Evolutionary conservation across 2,888 invertebrate genomes (phyloP).

Genomic region (Phytoseiulus persimilis): DNA sequence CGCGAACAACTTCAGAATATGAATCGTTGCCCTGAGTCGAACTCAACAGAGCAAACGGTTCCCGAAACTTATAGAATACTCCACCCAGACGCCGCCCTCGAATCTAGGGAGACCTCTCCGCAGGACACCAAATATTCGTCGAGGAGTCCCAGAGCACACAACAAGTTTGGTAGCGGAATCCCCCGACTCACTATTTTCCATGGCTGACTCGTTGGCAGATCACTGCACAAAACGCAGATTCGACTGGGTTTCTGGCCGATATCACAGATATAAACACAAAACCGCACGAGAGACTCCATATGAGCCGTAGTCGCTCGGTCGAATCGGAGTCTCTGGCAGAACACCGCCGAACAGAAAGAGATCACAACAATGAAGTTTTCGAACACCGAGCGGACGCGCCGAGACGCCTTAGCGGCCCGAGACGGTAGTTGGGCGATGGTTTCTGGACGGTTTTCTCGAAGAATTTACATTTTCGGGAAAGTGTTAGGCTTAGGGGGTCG

Average conservation of each 20-base stretch:
- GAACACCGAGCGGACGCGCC: neutral
- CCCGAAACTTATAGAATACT: neutral
- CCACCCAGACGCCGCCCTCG: neutral
- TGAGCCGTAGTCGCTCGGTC: neutral
- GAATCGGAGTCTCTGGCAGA: neutral
- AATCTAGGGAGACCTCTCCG: neutral
- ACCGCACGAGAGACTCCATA: neutral
- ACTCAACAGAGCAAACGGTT: neutral
- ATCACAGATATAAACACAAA: neutral
- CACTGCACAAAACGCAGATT: neutral
- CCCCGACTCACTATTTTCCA: neutral
- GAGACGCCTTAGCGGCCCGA: neutral
- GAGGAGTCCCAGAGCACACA: neutral
- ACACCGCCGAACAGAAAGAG: neutral
- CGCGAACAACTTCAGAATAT: neutral
- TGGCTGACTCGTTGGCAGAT: neutral
- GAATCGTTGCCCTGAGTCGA: neutral
- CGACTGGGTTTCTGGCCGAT: neutral
- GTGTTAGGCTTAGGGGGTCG: constrained; percentile 35
- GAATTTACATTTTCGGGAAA: neutral
- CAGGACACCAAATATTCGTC: neutral
- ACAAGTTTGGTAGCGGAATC: neutral
- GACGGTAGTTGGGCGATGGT: neutral
- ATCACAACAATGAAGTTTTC: neutral
- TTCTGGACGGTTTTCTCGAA: neutral